A percentile compares a stretch with the other conserved stretches of the same genome.
These are phyloP conservation scores for Stomorhina lunata DNA, from an alignment of 2,888 invertebrate genomes.

Conservation along the genomic window DNA sequence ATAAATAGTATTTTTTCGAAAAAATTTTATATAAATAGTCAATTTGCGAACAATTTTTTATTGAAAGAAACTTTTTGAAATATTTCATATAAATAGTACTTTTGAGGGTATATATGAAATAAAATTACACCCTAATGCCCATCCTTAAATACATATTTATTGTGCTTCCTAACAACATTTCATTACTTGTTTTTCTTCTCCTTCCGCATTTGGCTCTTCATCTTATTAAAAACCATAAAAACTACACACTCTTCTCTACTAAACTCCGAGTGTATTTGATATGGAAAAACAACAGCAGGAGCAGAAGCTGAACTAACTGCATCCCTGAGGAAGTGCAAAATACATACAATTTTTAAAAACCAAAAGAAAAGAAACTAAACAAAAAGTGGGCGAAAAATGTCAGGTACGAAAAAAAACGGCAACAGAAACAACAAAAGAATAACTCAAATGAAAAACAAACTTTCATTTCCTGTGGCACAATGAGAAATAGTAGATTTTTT, in stretches of 20 bases:
- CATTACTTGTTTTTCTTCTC: slow-evolving; percentile 13
- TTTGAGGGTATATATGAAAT: no score
- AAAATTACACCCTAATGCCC: slow-evolving; percentile 1
- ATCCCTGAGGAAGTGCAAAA: slow-evolving; percentile 25
- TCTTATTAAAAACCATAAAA: slow-evolving; percentile 38
- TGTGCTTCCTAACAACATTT: slow-evolving; percentile 34
- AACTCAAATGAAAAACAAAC: slow-evolving; percentile 42
- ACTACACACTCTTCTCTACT: neutral
- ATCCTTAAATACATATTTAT: slow-evolving; percentile 22
- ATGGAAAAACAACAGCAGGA: neutral
- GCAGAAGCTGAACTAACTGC: neutral
- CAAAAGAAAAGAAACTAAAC: neutral
- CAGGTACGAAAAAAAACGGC: neutral
- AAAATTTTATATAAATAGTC: no score
- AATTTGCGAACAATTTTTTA: no score
- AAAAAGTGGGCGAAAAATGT: neutral
- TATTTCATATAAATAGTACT: no score
- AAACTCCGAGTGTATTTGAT: neutral
- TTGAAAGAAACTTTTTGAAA: no score
- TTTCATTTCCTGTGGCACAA: slow-evolving; percentile 42
- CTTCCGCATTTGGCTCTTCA: slow-evolving; percentile 22
- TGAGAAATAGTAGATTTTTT: neutral
- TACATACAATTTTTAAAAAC: neutral
- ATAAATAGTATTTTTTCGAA: no score
- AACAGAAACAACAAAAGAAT: neutral